phyloP scores from a whole-genome alignment of 2,888 invertebrate genomes.

The Agrochola lota region DNA sequence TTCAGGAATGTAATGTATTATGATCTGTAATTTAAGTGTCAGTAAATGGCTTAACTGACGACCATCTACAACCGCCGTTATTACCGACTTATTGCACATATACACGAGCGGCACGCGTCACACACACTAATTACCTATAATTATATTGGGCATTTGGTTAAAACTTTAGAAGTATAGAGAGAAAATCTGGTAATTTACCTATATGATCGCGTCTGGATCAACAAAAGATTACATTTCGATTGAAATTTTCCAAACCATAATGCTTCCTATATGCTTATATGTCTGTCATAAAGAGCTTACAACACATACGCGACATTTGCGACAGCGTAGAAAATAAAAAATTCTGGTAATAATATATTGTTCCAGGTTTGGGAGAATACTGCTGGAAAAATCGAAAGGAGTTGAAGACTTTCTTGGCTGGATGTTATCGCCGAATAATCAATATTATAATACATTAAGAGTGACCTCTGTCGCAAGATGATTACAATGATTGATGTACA shows the following conservation, averaged over 20 bases:
- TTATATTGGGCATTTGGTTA: not conserved
- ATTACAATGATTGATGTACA: no score
- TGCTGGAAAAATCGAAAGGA: slow-evolving; percentile 82
- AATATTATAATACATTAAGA: slow-evolving; percentile 64
- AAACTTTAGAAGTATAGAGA: not conserved
- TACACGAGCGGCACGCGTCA: no score
- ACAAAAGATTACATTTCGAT: no score
- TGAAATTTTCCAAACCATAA: not conserved
- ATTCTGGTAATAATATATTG: slow-evolving; percentile 5
- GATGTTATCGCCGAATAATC: slow-evolving; percentile 70
- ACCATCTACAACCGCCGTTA: not conserved
- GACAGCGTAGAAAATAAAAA: not conserved
- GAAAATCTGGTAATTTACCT: not conserved
- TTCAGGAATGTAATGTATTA: not conserved
- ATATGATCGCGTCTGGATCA: not conserved
- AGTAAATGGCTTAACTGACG: not conserved
- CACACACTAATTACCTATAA: no score
- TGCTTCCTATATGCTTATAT: not conserved
- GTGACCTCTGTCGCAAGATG: not conserved
- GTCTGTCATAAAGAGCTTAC: not conserved
- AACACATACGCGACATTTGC: no score
- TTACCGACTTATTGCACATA: not conserved
- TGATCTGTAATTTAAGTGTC: not conserved
- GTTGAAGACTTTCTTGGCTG: slow-evolving; percentile 65
- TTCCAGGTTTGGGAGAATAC: slow-evolving; percentile 84